These are phyloP conservation scores for Pseudoips prasinana DNA, from an alignment of 2,888 invertebrate genomes.

Conservation along the genomic window DNA sequence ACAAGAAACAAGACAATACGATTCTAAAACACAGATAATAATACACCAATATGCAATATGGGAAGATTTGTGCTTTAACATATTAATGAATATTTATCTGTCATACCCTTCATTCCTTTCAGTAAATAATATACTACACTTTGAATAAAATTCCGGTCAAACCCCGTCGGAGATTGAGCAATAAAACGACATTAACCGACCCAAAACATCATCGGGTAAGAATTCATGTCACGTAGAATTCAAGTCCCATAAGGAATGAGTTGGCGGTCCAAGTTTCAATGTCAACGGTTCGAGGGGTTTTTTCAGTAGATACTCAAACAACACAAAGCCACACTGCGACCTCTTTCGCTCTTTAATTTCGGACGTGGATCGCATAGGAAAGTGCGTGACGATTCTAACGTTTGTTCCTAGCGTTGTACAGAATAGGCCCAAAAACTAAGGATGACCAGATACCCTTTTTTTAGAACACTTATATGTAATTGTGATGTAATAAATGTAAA, in stretches of 20 bases:
- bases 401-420: too few relatives aligned
- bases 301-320: conserved; percentile 46
- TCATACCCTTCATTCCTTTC: too few relatives aligned
- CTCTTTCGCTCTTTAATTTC: conserved; percentile 63
- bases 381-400: conserved; percentile 51
- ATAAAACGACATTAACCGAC: conserved; percentile 53
- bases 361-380: conserved; percentile 57
- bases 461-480: too few relatives aligned
- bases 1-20: too few relatives aligned
- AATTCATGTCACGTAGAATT: conserved; percentile 64
- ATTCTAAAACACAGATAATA: too few relatives aligned
- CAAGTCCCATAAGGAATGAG: conserved; percentile 60
- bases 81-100: too few relatives aligned
- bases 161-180: conserved; percentile 53
- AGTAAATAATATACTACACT: conserved; percentile 37
- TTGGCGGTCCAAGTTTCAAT: conserved; percentile 62
- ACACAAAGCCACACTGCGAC: conserved; percentile 47
- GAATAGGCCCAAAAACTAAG: too few relatives aligned
- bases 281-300: conserved; percentile 44
- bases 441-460: too few relatives aligned
- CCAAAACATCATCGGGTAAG: conserved; percentile 49
- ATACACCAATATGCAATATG: too few relatives aligned
- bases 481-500: too few relatives aligned
- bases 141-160: conserved; percentile 49
- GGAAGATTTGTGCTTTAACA: too few relatives aligned